Evolutionary conservation across 1,140 invertebrate genomes (phyloP).

Genomic region (Ridgeia piscesae): DNA sequence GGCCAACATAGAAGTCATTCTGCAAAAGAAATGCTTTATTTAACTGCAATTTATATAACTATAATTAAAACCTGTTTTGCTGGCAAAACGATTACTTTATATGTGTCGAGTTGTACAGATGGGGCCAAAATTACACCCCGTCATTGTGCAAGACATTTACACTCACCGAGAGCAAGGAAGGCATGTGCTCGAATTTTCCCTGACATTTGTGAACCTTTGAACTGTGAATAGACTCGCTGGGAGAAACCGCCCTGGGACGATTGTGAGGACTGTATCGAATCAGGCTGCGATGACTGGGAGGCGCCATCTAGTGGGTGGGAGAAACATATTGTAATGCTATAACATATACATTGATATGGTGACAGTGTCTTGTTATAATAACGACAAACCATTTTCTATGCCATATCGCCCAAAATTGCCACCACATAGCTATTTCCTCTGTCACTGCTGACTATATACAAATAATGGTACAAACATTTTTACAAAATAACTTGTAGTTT

Average conservation of each 20-base stretch:
- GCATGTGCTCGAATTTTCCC: constrained; percentile 49
- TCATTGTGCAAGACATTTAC: neutral
- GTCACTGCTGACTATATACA: too few relatives aligned
- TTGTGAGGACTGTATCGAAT: constrained; percentile 5
- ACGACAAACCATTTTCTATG: neutral
- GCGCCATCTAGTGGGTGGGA: neutral
- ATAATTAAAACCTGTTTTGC: neutral
- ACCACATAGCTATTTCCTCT: neutral
- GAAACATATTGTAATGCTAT: neutral
- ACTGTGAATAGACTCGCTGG: constrained; percentile 48
- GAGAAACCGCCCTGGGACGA: neutral
- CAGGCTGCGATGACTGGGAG: neutral
- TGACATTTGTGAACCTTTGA: constrained; percentile 50
- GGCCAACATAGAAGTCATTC: too few relatives aligned
- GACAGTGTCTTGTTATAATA: neutral
- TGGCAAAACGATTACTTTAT: neutral
- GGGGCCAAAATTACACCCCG: neutral
- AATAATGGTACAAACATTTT: too few relatives aligned
- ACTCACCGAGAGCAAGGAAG: constrained; percentile 49
- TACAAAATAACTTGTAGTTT: too few relatives aligned
- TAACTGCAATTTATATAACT: neutral
- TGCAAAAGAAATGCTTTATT: too few relatives aligned
- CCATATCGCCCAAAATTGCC: too few relatives aligned
- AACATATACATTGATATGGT: neutral
- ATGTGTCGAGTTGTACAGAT: neutral